These are phyloP conservation scores for Anarhynchus alexandrinus DNA, from an alignment of 2,113 vertebrate species.

Conservation along the genomic window DNA sequence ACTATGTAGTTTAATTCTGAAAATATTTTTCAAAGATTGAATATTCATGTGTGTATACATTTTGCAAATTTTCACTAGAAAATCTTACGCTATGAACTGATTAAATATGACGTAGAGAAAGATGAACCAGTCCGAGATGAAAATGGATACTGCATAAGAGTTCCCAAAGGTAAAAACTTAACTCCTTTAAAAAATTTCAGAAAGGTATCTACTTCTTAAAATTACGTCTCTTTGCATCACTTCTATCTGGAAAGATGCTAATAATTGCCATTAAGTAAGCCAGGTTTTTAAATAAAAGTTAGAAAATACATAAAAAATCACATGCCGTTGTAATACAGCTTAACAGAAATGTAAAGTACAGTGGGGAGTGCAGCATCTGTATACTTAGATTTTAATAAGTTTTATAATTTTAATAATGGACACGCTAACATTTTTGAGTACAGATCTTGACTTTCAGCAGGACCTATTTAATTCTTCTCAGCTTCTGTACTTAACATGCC, in stretches of 20 bases:
- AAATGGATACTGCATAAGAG: constrained; percentile 80
- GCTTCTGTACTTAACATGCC: not conserved
- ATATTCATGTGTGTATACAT: not conserved
- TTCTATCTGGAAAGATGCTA: not conserved
- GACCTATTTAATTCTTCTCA: not conserved
- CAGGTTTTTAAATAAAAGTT: not conserved
- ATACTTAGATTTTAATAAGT: not conserved
- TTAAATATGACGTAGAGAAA: constrained; percentile 83
- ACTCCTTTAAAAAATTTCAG: not conserved
- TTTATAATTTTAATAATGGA: not conserved
- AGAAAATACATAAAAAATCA: not conserved
- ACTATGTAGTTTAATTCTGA: not conserved
- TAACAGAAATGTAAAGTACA: not conserved
- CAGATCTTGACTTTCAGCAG: not conserved
- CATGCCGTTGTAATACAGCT: not conserved
- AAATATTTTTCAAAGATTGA: not conserved
- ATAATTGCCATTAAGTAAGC: not conserved
- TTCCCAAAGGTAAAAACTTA: constrained; percentile 76
- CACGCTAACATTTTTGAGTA: not conserved
- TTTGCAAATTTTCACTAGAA: constrained; percentile 60
- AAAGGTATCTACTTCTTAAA: not conserved
- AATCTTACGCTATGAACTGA: constrained; percentile 70
- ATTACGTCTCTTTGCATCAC: not conserved
- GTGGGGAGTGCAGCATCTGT: not conserved
- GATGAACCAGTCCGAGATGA: constrained; percentile 80